Percentiles rank a stretch among this genome's conserved stretches.
phyloP scores from a whole-genome alignment of 2,113 vertebrate species.

The Dendrocopos noguchii region DNA sequence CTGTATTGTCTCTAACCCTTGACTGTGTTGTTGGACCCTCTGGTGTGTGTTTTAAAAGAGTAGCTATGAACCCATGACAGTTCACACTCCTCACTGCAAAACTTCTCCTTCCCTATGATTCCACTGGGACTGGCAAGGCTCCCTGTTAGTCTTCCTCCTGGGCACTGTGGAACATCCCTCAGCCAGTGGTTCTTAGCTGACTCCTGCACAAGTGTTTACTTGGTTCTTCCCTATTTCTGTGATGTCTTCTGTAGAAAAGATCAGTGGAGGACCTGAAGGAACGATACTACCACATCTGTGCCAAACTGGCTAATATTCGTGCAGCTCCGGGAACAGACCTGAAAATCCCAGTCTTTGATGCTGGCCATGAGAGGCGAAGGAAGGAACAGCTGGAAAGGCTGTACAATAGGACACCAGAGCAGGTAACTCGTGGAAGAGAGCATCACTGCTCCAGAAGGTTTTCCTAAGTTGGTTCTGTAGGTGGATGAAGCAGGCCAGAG shows the following conservation, averaged over 20 bases:
- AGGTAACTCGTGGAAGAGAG: constrained; percentile 75
- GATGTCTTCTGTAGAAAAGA: constrained; percentile 82
- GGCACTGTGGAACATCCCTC: not conserved
- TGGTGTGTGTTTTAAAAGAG: not conserved
- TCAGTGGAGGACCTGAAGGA: constrained; percentile 97
- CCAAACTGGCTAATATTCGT: constrained; percentile 92
- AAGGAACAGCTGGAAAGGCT: constrained; percentile 97
- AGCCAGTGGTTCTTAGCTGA: not conserved
- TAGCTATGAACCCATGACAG: not conserved
- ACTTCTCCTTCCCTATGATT: not conserved
- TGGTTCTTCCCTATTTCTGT: not conserved
- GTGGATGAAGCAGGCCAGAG: not conserved
- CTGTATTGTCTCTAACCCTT: not conserved
- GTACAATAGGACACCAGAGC: constrained; percentile 96
- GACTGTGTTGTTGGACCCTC: not conserved
- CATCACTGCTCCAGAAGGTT: not conserved
- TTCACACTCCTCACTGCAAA: not conserved
- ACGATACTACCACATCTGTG: constrained; percentile 94
- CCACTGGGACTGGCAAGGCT: not conserved
- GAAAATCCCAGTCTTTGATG: constrained; percentile 95
- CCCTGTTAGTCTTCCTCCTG: not conserved
- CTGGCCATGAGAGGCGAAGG: constrained; percentile 93
- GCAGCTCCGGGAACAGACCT: constrained; percentile 91
- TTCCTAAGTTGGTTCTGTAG: not conserved
- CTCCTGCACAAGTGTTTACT: not conserved